A percentile compares a stretch with the other conserved stretches of the same genome.
Conservation (phyloP, 92 coral and sea anemone species). For the Diadumene lineata region DNA sequence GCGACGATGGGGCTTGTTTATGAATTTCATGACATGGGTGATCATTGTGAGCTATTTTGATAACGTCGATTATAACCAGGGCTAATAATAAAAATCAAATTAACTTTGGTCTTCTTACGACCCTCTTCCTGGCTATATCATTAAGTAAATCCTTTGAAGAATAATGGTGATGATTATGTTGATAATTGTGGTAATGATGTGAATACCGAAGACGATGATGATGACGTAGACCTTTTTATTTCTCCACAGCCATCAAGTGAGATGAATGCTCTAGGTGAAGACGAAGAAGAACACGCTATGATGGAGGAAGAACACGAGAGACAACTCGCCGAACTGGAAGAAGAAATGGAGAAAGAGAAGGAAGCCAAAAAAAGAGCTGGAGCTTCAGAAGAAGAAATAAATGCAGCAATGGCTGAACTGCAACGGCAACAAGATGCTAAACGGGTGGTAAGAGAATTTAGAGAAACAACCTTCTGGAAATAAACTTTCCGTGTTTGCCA, state of each 20-base stretch:
- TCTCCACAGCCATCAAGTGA: conserved; percentile 12
- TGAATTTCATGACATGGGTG: too few relatives aligned
- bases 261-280: conserved; percentile 47
- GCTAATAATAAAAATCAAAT: too few relatives aligned
- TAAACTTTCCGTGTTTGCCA: too few relatives aligned
- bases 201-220: not conserved
- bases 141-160: not conserved
- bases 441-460: conserved; percentile 58
- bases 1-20: too few relatives aligned
- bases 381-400: conserved; percentile 84
- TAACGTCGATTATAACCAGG: too few relatives aligned
- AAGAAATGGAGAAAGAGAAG: conserved; percentile 80
- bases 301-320: conserved; percentile 85
- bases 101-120: too few relatives aligned
- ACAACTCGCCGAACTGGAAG: conserved; percentile 81
- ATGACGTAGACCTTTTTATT: not conserved
- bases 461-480: not conserved
- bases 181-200: not conserved
- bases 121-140: not conserved
- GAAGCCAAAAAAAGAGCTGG: conserved; percentile 77
- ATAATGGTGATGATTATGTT: not conserved
- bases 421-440: conserved; percentile 92
- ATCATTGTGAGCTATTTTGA: too few relatives aligned
- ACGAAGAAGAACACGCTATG: conserved; percentile 67
- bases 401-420: conserved; percentile 68